Evolutionary conservation across 2,888 invertebrate genomes (phyloP), one percentile per base, ranked within the genome.

Genomic region (Lydus trimaculatus): DNA sequence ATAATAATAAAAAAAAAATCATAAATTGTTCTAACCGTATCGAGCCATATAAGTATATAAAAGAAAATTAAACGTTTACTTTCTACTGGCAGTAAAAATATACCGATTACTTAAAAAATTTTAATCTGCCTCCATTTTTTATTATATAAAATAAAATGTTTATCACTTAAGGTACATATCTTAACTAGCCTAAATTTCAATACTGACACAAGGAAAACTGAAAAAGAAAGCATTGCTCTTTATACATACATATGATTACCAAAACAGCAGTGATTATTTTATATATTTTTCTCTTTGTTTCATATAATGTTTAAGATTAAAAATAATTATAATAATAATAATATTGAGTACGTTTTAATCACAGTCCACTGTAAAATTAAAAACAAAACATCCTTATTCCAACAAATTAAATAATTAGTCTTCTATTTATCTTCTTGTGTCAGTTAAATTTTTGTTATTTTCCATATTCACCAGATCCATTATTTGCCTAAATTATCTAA

Each of bases 131-230:
- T 61, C 31, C n/a, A n/a, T n/a, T n/a, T 69, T 70, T 73, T 73
- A 71, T 72, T 76, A 77, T 78, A 77, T 78, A 76, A 76, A 78
- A 76, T 78, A 77, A 87, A 79, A 78, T 78, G 75, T 79, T 76
- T 78, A 79, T 80, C 78, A 79, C 79, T 78, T 78, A 78, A 76
- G 75, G 79, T 80, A 79, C 76, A 75, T 56, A 56, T 69, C 73
- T 75, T 76, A 76, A 70, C 72, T 73, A 77, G 70, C 72, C 74
- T 76, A 78, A n/a, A 66, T 72, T 70, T 76, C 8, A 80, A 79
- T 77, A 80, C 79, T 77, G 80, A 79, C 80, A 76, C 76, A 76
- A 79, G 78, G 77, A 77, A 56, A 76, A 72, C 70, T 71, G 70
- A 72, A 68, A 70, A 65, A 72, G 69, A 65, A 73, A 73, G 68